These are phyloP conservation scores for Rhinopomastus cyanomelas DNA, from an alignment of 2,113 vertebrate genomes.

Conservation along the genomic window DNA sequence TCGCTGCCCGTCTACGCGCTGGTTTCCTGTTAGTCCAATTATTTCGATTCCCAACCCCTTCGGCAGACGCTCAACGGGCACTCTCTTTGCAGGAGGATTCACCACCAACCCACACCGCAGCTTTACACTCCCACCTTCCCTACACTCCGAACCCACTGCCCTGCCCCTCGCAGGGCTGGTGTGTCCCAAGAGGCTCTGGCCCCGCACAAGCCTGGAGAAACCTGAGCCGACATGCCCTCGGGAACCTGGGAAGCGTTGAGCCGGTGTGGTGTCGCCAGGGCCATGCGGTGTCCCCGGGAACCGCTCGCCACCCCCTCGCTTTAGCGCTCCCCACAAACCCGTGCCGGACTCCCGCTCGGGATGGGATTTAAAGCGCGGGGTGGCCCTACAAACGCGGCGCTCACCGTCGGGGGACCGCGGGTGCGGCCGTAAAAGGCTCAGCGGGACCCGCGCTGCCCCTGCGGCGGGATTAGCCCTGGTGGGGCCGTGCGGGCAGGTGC, in stretches of 20 bases:
- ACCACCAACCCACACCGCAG: background rate
- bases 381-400: fast-evolving
- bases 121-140: background rate
- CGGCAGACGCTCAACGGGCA: background rate
- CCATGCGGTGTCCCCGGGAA: background rate
- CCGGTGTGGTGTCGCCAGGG: background rate
- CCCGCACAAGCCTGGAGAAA: background rate
- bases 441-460: background rate
- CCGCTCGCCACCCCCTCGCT: background rate
- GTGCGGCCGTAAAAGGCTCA: background rate
- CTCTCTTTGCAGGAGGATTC: background rate
- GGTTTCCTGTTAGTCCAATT: background rate
- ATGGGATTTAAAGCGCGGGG: background rate
- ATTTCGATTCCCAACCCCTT: no score
- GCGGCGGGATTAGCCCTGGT: background rate
- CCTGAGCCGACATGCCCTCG: fast-evolving
- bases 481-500: no score
- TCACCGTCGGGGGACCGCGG: background rate
- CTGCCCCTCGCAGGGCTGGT: background rate
- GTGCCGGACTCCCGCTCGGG: no score
- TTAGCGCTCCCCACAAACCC: background rate
- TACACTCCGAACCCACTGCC: no score
- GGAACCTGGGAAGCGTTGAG: background rate
- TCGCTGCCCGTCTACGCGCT: background rate
- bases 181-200: background rate